A percentile compares a stretch with the other conserved stretches of the same genome.
These are phyloP conservation scores for Calliphora vomitoria DNA, from an alignment of 2,888 invertebrate species.

Conservation along the genomic window DNA sequence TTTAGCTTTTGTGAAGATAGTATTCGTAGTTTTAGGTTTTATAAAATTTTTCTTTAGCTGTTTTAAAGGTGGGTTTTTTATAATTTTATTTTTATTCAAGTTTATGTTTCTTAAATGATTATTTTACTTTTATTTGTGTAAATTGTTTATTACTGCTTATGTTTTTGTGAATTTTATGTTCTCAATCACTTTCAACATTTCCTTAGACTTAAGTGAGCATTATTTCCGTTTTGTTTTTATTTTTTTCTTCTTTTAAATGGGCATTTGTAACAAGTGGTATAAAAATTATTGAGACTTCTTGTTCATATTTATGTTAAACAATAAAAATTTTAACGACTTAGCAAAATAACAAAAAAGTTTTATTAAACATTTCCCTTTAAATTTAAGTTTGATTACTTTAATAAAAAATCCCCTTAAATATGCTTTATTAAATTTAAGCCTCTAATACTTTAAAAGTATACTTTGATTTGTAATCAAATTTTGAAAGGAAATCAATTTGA, in stretches of 20 bases:
- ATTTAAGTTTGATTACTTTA: background rate
- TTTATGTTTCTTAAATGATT: background rate
- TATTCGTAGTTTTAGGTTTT: background rate
- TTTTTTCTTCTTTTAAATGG: constrained; percentile 9
- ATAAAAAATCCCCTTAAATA: background rate
- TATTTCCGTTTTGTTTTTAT: background rate
- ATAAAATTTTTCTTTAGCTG: background rate
- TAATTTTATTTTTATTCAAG: background rate
- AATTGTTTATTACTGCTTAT: background rate
- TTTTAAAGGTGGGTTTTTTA: constrained; percentile 30
- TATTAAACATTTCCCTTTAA: background rate
- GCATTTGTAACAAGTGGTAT: constrained; percentile 7
- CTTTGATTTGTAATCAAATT: background rate
- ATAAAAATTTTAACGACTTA: constrained; percentile 23
- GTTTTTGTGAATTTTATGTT: constrained; percentile 1
- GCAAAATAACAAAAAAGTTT: background rate
- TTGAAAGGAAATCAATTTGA: background rate
- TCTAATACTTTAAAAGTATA: background rate
- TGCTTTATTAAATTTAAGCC: background rate
- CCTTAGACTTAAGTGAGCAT: background rate
- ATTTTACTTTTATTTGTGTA: background rate
- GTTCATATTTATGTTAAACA: background rate
- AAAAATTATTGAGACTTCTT: background rate
- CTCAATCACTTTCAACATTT: background rate
- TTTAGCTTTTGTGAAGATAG: background rate